Evolutionary conservation across 2,797 vertebrate species (phyloP), one percentile per base, ranked within the genome.

Genomic region (Gallinago stenura): DNA sequence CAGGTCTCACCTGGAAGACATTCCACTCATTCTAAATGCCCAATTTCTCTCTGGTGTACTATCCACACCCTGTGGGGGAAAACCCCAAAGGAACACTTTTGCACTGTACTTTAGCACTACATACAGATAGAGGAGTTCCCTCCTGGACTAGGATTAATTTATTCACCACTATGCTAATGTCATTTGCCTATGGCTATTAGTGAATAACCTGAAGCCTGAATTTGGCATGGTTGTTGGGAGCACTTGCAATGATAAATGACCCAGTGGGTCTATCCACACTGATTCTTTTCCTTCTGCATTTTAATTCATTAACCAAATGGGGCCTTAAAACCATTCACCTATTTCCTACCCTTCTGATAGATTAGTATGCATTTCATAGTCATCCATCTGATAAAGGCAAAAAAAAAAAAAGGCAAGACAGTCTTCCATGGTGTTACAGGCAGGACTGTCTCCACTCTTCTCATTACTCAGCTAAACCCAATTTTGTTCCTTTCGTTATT

Each of bases 291-390:
- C 78, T 89, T 91, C 93, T 92, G 71, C 80, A 95, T 95, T 97
- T 97, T 85, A 97, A 96, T 96, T 96, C 96, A 97, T 97, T 97
- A 96, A 95, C 91, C 96, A 96, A 97, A 96, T 96, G 91, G 96
- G 61, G 82, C 89, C 95, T 93, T 94, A 83, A 94, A 95, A 88
- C 87, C 90, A 69, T 94, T 93, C 89, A 88, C 94, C 90, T 95
- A 93, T 93, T 96, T 90, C 81, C 76, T 93, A 78, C 60, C 75
- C 91, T 93, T 91, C 91, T 94, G 94, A 96, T 37, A 93, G 79
- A 97, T 97, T 94, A 92, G 80, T 45, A 90, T 50, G 35, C 15
- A 39, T 91, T 96, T 87, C 90, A 86, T 68, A 76, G 17, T 35
- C 94, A 96, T 95, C 69, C 90, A 91, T 94, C 89, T 94, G 93